Percentiles rank a stretch among this genome's conserved stretches.
Evolutionary conservation across 2,113 vertebrate genomes (phyloP).

Genomic region (Gymnocephalus cernua): DNA sequence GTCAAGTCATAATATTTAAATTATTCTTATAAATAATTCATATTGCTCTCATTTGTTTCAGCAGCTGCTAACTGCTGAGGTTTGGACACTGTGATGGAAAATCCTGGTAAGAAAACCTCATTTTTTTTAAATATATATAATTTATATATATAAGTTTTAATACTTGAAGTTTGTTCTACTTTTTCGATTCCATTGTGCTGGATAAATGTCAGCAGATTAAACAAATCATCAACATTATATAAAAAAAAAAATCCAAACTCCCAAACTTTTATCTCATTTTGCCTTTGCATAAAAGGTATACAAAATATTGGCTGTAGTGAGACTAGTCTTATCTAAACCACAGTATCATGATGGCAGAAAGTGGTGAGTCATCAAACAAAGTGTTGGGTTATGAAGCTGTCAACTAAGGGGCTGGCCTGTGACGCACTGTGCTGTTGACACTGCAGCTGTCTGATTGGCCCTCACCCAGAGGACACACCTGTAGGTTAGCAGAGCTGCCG

Average conservation of each 20-base stretch:
- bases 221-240: background rate
- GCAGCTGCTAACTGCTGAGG: conserved; percentile 64
- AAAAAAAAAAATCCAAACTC: background rate
- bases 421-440: conserved; percentile 54
- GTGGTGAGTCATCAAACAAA: conserved; percentile 40
- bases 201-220: background rate
- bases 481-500: conserved; percentile 40
- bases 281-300: background rate
- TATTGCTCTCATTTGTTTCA: conserved; percentile 50
- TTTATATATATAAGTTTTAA: background rate
- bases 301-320: background rate
- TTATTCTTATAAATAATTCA: background rate
- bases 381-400: background rate
- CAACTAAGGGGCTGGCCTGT: conserved; percentile 51
- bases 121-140: background rate
- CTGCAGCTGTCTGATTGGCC: conserved; percentile 70
- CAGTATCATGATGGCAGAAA: conserved; percentile 53
- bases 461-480: conserved; percentile 70
- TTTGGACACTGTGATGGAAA: conserved; percentile 79
- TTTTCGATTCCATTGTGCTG: background rate
- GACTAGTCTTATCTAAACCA: background rate
- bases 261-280: background rate
- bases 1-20: background rate
- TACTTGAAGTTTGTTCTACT: too few species aligned
- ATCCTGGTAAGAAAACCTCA: conserved; percentile 73